Conservation (phyloP, 2,113 vertebrate genomes). For the Callionymus lyra region DNA sequence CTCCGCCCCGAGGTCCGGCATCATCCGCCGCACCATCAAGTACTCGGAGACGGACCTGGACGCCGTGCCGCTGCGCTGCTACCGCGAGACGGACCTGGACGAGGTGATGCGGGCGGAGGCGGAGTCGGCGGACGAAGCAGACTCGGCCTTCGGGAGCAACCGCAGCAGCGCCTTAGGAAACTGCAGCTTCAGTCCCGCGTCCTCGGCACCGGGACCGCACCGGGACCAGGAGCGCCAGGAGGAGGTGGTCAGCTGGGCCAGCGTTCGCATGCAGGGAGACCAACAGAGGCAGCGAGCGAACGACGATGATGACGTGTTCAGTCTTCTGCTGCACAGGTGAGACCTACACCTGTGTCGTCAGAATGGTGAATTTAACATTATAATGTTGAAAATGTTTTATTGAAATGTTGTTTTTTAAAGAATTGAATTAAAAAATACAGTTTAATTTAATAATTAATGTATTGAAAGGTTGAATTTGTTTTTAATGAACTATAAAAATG, state of each 20-base stretch:
- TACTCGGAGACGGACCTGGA: conserved; percentile 96
- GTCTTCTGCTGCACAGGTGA: conserved; percentile 55
- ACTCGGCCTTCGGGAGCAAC: conserved; percentile 82
- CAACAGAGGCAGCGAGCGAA: conserved; percentile 44
- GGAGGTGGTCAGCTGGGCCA: conserved; percentile 72
- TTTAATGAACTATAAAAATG: too few species aligned
- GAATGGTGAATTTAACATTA: too few species aligned
- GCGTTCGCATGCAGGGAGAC: conserved; percentile 61
- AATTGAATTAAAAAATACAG: too few species aligned
- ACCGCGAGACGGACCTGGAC: conserved; percentile 90
- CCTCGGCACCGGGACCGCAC: neutral
- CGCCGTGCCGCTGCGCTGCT: conserved; percentile 84
- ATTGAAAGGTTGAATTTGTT: too few species aligned
- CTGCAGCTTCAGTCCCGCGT: conserved; percentile 38
- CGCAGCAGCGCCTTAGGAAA: conserved; percentile 70
- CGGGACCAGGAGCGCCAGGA: conserved; percentile 60
- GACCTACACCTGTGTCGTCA: too few species aligned
- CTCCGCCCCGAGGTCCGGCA: conserved; percentile 44
- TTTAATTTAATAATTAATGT: too few species aligned
- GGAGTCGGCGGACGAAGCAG: conserved; percentile 66
- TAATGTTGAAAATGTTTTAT: too few species aligned
- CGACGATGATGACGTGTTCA: conserved; percentile 54
- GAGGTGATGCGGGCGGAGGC: conserved; percentile 69
- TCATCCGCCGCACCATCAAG: conserved; percentile 73
- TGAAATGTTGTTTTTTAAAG: too few species aligned